These are phyloP conservation scores for Anhinga rufa DNA, from an alignment of 2,113 vertebrate species.

Conservation along the genomic window DNA sequence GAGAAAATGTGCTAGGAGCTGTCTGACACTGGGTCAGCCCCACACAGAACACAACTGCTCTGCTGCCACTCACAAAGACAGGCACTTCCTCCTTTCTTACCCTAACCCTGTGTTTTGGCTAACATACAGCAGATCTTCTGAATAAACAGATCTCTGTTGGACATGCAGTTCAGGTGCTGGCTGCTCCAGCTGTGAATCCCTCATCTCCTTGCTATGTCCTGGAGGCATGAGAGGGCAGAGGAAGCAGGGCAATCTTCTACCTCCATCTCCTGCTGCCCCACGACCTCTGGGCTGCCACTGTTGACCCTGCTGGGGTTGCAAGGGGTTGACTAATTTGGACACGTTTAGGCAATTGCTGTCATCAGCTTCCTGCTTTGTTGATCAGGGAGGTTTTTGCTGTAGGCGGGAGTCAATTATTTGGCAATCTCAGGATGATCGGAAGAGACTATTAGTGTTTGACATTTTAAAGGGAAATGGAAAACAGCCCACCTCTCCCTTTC, in stretches of 20 bases:
- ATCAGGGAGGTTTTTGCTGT: constrained; percentile 59
- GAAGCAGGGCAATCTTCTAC: constrained; percentile 37
- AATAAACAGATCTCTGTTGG: constrained; percentile 61
- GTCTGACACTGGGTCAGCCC: background rate
- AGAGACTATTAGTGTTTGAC: constrained; percentile 57
- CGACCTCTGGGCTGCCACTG: constrained; percentile 51
- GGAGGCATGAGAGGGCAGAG: constrained; percentile 63
- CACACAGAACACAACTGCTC: background rate
- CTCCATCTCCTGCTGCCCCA: constrained; percentile 60
- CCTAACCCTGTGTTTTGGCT: background rate
- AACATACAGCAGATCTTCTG: constrained; percentile 50
- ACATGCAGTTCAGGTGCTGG: constrained; percentile 22
- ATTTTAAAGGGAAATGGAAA: constrained; percentile 64
- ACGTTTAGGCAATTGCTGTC: constrained; percentile 60
- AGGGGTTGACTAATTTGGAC: constrained; percentile 62
- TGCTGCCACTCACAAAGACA: background rate
- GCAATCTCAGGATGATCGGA: constrained; percentile 58
- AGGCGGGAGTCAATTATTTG: constrained; percentile 61
- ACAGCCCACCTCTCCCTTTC: constrained; percentile 42
- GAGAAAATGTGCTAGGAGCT: background rate
- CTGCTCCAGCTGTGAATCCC: constrained; percentile 38
- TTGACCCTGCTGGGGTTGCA: constrained; percentile 52
- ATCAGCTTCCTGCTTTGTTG: constrained; percentile 62
- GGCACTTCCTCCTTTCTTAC: constrained; percentile 10
- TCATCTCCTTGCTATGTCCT: constrained; percentile 29